These are phyloP conservation scores for Melitaea athalia DNA, from an alignment of 2,888 invertebrate species.

Conservation along the genomic window DNA sequence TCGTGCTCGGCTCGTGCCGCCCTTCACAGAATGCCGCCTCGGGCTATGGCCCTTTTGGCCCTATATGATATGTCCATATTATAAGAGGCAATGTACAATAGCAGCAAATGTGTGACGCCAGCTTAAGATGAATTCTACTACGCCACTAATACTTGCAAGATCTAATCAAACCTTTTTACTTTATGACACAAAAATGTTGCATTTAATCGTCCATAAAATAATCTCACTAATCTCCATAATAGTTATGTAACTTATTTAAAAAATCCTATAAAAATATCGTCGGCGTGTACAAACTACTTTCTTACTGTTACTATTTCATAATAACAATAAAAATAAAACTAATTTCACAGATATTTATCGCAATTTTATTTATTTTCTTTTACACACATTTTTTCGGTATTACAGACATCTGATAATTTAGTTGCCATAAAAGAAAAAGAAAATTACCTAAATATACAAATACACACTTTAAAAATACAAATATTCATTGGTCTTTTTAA, in stretches of 20 bases:
- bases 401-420: not conserved
- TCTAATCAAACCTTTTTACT: no score
- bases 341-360: slow-evolving; percentile 19
- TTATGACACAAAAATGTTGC: not conserved
- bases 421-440: not conserved
- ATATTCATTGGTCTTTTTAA: not conserved
- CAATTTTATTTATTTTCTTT: slow-evolving; percentile 18
- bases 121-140: no score
- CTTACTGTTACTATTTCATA: not conserved
- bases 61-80: no score
- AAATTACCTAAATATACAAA: not conserved
- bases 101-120: no score
- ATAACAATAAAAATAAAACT: slow-evolving; percentile 18
- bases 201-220: not conserved
- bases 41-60: no score
- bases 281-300: not conserved
- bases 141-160: no score
- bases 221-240: not conserved
- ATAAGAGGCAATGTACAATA: no score
- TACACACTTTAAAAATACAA: not conserved
- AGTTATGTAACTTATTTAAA: slow-evolving; percentile 5
- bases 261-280: slow-evolving; percentile 12
- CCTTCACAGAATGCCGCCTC: no score
- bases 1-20: no score
- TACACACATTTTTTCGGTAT: slow-evolving; percentile 5